phyloP scores from a whole-genome alignment of 2,888 invertebrate genomes.

The Drosophila macrothrix region DNA sequence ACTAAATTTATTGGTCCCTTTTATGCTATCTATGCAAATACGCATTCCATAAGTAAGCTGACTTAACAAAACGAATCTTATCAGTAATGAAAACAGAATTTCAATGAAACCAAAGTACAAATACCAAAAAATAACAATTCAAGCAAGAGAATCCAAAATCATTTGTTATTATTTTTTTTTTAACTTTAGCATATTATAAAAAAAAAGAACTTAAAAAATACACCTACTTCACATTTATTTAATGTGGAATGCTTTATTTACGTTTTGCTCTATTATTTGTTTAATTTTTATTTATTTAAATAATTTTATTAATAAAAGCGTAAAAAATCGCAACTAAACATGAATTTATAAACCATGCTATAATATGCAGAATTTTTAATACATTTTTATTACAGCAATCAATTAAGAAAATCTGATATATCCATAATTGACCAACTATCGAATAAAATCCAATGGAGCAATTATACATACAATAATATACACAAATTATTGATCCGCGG shows the following conservation, averaged over 20 bases:
- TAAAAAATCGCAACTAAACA: slow-evolving; percentile 23
- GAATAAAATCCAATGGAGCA: slow-evolving; percentile 29
- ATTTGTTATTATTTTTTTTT: slow-evolving; percentile 52
- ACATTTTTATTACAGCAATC: slow-evolving; percentile 56
- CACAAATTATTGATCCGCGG: slow-evolving; percentile 29
- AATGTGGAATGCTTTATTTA: slow-evolving; percentile 65
- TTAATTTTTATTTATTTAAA: slow-evolving; percentile 64
- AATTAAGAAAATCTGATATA: slow-evolving; percentile 20
- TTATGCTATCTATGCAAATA: slow-evolving; percentile 15
- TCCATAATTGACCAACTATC: slow-evolving; percentile 16
- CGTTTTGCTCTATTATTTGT: slow-evolving; percentile 68
- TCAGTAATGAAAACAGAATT: slow-evolving; percentile 16
- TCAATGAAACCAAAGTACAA: slow-evolving; percentile 46
- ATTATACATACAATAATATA: slow-evolving; percentile 19
- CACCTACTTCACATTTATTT: slow-evolving; percentile 43
- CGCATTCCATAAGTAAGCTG: slow-evolving; percentile 15
- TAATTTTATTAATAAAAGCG: slow-evolving; percentile 59
- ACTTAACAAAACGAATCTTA: slow-evolving; percentile 10
- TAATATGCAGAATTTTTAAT: slow-evolving; percentile 48
- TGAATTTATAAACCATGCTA: slow-evolving; percentile 45
- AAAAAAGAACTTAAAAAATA: slow-evolving; percentile 30
- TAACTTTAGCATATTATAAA: slow-evolving; percentile 37
- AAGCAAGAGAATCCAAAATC: slow-evolving; percentile 39
- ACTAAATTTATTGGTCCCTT: slow-evolving; percentile 29
- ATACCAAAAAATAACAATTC: slow-evolving; percentile 26